Evolutionary conservation across 23 tunicate species (phyloP), one percentile per base, ranked within the genome.

Genomic region (Ciona savignyi): DNA sequence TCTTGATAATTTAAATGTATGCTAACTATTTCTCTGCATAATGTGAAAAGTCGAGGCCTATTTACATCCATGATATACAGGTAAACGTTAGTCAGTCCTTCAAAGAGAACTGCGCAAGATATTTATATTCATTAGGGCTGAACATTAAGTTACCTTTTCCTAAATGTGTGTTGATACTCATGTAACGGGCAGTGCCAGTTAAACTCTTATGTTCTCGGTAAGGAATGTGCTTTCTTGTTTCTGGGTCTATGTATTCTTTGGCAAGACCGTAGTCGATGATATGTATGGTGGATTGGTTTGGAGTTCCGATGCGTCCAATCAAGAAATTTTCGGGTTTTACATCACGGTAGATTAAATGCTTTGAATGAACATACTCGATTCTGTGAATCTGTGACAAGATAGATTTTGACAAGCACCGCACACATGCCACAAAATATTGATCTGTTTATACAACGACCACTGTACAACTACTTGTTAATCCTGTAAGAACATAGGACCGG

Each of bases 291-390:
- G 90, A 77, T 77, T 95, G 89, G 34, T 74, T 67, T 29, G 88
- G 82, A 22, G 96, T 83, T 33, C 91, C 84, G 23, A 73, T 66
- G 24, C 99, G 80, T 22, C 99, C 99, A 63, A 89, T 95, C 24
- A 95, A 77, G 65, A 95, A 95, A 56, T 95, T 95, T 79, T 95
- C 99, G 23, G 99, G 99, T 66, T 95, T 95, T 28, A 95, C 99
- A 69, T 95, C 99, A 1, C 99, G 82, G 73, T 95, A 95, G 26
- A 95, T 95, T 56, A 95, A 85, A 73, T 95, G 99, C 71, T 95
- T 95, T n/a, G 91, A 83, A 66, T 95, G 99, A 65, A 95, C 88
- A 67, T 95, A 95, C 76, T 95, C 99, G 25, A 95, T 81, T 65
- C 99, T 71, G 21, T 85, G 78, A 23, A 95, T 66, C 99, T 95